These are phyloP conservation scores for Cryptus viduatorius DNA, from an alignment of 2,888 invertebrate genomes.

Conservation along the genomic window DNA sequence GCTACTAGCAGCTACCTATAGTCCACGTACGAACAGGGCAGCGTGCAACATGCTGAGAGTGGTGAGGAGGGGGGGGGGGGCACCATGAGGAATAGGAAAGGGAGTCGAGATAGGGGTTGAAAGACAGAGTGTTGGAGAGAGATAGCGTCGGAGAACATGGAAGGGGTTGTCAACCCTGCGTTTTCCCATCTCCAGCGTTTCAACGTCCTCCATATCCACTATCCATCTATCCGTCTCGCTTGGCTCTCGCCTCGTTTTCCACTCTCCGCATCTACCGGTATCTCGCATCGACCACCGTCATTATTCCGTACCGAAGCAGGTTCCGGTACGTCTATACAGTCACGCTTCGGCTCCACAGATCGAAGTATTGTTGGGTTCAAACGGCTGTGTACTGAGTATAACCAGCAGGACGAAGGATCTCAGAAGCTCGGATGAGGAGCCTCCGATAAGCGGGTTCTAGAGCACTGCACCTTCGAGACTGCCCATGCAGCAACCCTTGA, in stretches of 20 bases:
- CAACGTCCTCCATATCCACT: constrained; percentile 53
- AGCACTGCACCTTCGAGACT: constrained; percentile 27
- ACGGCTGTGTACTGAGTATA: constrained; percentile 30
- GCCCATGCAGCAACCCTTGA: constrained; percentile 26
- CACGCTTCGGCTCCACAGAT: constrained; percentile 26
- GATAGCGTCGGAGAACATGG: constrained; percentile 35
- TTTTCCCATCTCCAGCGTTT: constrained; percentile 33
- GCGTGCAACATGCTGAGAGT: constrained; percentile 34
- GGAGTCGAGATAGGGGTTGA: constrained; percentile 40
- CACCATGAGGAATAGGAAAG: constrained; percentile 39
- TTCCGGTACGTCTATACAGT: constrained; percentile 41
- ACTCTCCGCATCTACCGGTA: constrained; percentile 26
- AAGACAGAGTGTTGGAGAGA: constrained; percentile 52
- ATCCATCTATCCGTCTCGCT: constrained; percentile 45
- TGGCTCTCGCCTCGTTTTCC: constrained; percentile 51
- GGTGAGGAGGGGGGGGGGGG: too few species aligned
- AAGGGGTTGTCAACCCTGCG: constrained; percentile 42
- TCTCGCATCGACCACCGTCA: constrained; percentile 28
- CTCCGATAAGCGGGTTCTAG: constrained; percentile 45
- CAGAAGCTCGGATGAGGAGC: constrained; percentile 21
- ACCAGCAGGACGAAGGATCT: constrained; percentile 32
- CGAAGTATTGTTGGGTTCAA: constrained; percentile 43
- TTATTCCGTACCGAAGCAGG: constrained; percentile 53
- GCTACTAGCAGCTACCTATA: constrained; percentile 49
- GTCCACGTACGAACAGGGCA: constrained; percentile 37